Percentiles rank a stretch among this genome's conserved stretches.
phyloP scores from a whole-genome alignment of 2,113 vertebrate genomes.

The Balaeniceps rex region DNA sequence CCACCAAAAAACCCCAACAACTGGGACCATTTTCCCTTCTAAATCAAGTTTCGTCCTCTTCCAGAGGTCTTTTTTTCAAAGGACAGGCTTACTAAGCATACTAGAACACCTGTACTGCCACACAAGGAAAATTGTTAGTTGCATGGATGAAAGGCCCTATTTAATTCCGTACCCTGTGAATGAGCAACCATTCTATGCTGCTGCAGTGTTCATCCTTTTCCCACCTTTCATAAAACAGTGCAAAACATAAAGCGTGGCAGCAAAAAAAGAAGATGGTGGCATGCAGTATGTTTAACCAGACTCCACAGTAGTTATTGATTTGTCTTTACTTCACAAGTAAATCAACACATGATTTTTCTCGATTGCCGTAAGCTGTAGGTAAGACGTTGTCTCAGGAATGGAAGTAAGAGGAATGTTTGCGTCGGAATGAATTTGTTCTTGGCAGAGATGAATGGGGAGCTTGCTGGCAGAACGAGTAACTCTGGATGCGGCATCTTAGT shows the following conservation, averaged over 20 bases:
- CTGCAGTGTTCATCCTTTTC: not conserved
- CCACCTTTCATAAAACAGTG: not conserved
- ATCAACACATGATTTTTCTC: not conserved
- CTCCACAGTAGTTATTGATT: not conserved
- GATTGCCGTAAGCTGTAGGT: not conserved
- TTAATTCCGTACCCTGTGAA: not conserved
- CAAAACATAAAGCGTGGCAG: not conserved
- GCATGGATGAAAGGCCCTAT: not conserved
- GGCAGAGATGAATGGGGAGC: not conserved
- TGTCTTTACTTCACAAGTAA: not conserved
- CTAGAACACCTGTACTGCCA: not conserved
- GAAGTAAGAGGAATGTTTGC: not conserved
- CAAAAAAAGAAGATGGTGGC: not conserved
- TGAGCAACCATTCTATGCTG: not conserved
- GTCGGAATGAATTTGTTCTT: not conserved
- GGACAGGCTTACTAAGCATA: not conserved
- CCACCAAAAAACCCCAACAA: not conserved
- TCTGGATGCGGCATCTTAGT: not conserved
- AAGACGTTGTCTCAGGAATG: not conserved
- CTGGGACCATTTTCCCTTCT: not conserved
- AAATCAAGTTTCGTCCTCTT: not conserved
- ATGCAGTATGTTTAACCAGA: not conserved
- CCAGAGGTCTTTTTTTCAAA: not conserved
- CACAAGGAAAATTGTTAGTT: not conserved
- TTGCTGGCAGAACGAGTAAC: not conserved